Evolutionary conservation across 2,797 vertebrate genomes (phyloP).

Genomic region (Rhynchonycteris naso): DNA sequence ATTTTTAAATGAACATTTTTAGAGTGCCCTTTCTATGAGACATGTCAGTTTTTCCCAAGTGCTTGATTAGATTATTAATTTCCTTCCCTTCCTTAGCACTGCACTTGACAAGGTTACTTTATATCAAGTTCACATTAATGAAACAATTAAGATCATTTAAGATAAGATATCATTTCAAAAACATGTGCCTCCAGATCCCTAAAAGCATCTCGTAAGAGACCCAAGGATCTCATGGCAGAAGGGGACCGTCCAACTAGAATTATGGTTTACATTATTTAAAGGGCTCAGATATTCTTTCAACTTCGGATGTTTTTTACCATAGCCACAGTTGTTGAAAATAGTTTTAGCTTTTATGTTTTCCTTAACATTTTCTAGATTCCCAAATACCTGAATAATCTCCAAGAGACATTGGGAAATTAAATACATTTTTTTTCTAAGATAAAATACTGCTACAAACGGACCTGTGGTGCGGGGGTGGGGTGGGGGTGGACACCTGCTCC

Average conservation of each 20-base stretch:
- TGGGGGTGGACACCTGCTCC: fast-evolving
- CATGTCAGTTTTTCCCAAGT: slow-evolving; percentile 46
- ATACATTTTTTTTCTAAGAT: background rate
- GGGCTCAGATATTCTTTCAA: background rate
- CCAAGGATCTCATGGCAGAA: background rate
- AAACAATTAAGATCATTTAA: slow-evolving; percentile 71
- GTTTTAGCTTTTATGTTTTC: background rate
- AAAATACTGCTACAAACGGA: background rate
- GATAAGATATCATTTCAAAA: slow-evolving; percentile 44
- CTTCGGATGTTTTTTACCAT: background rate
- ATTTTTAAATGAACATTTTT: slow-evolving; percentile 64
- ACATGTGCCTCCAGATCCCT: background rate
- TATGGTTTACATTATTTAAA: fast-evolving
- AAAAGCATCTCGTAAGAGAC: background rate
- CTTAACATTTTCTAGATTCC: background rate
- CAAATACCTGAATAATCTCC: background rate
- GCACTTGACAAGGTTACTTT: slow-evolving; percentile 63
- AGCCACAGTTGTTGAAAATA: background rate
- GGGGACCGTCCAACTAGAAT: background rate
- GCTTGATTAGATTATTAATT: slow-evolving; percentile 62
- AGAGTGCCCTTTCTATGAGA: slow-evolving; percentile 46
- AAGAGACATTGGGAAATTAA: background rate
- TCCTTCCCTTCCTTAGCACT: slow-evolving; percentile 17
- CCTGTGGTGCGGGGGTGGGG: fast-evolving
- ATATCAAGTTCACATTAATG: slow-evolving; percentile 68